Evolutionary conservation across 2,113 vertebrate genomes (phyloP).

Genomic region (Oryzias curvinotus): DNA sequence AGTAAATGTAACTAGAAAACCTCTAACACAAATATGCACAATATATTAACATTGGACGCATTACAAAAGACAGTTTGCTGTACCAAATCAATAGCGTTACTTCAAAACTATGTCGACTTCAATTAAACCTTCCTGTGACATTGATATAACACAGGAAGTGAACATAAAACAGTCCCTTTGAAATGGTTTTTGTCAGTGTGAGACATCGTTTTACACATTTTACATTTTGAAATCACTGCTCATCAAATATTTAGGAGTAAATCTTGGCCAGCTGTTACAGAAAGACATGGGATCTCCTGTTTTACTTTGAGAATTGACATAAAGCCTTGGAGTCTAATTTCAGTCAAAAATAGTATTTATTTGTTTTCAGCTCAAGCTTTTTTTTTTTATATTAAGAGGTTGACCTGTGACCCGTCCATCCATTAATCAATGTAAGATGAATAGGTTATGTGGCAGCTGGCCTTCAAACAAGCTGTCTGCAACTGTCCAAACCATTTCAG

Average conservation of each 20-base stretch:
- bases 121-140: not conserved
- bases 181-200: conserved; percentile 4
- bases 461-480: conserved; percentile 76
- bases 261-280: conserved; percentile 21
- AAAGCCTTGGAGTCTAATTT: too few relatives aligned
- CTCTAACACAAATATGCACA: too few relatives aligned
- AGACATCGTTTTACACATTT: conserved; percentile 1
- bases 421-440: conserved; percentile 79
- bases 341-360: conserved; percentile 58
- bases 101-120: not conserved
- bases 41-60: too few relatives aligned
- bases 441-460: conserved; percentile 73
- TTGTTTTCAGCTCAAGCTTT: conserved; percentile 64
- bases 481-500: conserved; percentile 79
- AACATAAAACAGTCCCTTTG: not conserved
- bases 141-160: conserved; percentile 11
- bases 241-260: conserved; percentile 25
- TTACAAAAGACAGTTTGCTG: too few relatives aligned
- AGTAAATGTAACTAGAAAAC: too few relatives aligned
- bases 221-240: conserved; percentile 18
- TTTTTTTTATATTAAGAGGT: conserved; percentile 64
- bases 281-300: conserved; percentile 3
- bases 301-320: conserved; percentile 1
- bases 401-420: conserved; percentile 68
- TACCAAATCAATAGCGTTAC: too few relatives aligned